These are phyloP conservation scores for Nyctereutes procyonoides DNA, from an alignment of 2,113 vertebrate genomes.

Conservation along the genomic window DNA sequence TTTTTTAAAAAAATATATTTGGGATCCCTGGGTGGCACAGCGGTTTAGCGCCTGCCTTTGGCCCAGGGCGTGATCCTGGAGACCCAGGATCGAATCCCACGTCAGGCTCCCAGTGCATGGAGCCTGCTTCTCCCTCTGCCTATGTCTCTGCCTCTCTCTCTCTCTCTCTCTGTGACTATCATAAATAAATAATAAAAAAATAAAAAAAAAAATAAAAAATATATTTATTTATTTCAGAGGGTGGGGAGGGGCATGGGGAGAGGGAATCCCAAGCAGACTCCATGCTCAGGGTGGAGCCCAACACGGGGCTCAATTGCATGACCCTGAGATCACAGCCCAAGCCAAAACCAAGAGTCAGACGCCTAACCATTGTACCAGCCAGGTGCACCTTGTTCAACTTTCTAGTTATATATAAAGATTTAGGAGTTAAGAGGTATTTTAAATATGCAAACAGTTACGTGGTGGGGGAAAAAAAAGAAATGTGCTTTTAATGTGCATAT, in stretches of 20 bases:
- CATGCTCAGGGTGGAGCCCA: background rate
- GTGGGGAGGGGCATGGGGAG: background rate
- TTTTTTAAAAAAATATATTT: background rate
- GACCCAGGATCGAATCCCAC: no score
- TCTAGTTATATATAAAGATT: constrained; percentile 3
- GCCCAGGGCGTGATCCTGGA: no score
- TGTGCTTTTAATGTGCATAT: constrained; percentile 23
- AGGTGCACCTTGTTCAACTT: background rate
- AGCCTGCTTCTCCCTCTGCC: no score
- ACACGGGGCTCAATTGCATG: background rate
- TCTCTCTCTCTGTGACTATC: no score
- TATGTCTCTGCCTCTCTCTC: no score
- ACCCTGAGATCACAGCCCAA: background rate
- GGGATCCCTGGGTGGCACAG: no score
- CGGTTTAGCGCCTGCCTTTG: no score
- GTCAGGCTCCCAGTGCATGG: no score
- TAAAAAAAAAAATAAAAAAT: no score
- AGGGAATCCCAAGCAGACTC: background rate
- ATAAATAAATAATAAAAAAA: no score
- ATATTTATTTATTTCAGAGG: no score
- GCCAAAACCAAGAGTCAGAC: background rate
- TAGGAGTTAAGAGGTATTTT: constrained; percentile 33
- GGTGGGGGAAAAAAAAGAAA: constrained; percentile 26
- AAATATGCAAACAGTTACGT: constrained; percentile 22
- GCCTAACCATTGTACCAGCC: background rate